These are phyloP conservation scores for Microctenopoma lineatum DNA, from an alignment of 2,797 vertebrate species.

Conservation along the genomic window DNA sequence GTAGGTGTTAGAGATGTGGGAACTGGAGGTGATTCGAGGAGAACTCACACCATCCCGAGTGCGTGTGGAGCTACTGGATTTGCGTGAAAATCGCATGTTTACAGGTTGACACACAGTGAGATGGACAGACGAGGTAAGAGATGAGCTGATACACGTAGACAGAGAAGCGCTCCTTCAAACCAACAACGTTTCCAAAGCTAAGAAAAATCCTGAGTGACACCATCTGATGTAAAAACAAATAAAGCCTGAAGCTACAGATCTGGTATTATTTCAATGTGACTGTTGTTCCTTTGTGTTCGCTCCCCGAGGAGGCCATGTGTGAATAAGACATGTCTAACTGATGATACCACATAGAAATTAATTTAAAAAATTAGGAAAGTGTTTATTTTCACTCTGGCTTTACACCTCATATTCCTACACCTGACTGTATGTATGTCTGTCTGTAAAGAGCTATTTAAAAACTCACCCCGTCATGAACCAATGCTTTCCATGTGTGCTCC, in stretches of 20 bases:
- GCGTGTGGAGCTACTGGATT: not conserved
- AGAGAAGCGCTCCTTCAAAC: slow-evolving; percentile 1
- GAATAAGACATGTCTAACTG: not conserved
- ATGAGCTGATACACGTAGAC: not conserved
- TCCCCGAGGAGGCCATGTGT: not conserved
- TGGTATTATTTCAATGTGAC: not conserved
- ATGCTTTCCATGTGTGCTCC: slow-evolving; percentile 99
- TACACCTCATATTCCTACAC: too few relatives aligned
- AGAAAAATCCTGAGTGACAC: slow-evolving; percentile 4
- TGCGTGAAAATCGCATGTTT: not conserved
- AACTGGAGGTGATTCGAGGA: too few relatives aligned
- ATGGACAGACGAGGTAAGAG: not conserved
- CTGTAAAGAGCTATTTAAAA: slow-evolving; percentile 17
- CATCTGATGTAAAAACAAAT: not conserved
- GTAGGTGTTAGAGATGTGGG: not conserved
- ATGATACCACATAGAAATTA: not conserved
- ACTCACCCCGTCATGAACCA: slow-evolving; percentile 97
- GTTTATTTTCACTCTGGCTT: not conserved
- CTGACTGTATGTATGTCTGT: not conserved
- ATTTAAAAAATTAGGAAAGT: not conserved
- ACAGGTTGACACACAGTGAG: not conserved
- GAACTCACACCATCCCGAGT: too few relatives aligned
- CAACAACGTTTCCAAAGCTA: not conserved
- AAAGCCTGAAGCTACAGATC: slow-evolving; percentile 6
- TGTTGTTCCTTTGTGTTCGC: not conserved